These are phyloP conservation scores for Acrossocheilus wenchowensis DNA, from an alignment of 2,797 vertebrate genomes.

Conservation along the genomic window DNA sequence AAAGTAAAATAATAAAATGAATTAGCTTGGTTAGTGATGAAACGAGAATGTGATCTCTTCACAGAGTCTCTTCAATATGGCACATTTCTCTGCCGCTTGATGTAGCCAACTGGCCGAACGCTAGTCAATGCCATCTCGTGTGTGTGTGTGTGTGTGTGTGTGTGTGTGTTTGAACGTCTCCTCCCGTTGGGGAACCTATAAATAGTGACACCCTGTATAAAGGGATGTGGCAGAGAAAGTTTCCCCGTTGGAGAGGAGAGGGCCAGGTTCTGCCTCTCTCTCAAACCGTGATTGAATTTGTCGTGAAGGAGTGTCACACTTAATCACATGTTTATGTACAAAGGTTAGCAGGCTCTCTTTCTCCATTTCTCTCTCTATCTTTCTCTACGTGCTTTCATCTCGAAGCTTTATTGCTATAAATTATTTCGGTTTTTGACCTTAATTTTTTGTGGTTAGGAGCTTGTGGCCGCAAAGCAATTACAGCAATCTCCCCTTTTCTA, in stretches of 20 bases:
- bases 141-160: conserved; percentile 44
- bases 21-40: background rate
- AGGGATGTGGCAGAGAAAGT: conserved; percentile 82
- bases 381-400: conserved; percentile 32
- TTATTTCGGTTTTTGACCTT: conserved; percentile 42
- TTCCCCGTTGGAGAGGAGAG: conserved; percentile 85
- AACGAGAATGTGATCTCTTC: conserved; percentile 5
- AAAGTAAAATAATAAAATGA: background rate
- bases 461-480: conserved; percentile 42
- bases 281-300: conserved; percentile 90
- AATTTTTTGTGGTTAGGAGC: conserved; percentile 32
- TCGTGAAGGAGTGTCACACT: conserved; percentile 91
- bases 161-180: conserved; percentile 55
- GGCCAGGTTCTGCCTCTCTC: conserved; percentile 86
- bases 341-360: conserved; percentile 80
- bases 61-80: conserved; percentile 21
- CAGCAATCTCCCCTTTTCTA: conserved; percentile 28
- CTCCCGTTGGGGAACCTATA: conserved; percentile 82
- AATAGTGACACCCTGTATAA: conserved; percentile 84
- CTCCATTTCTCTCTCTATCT: conserved; percentile 33
- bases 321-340: conserved; percentile 87
- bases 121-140: conserved; percentile 35
- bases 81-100: conserved; percentile 29
- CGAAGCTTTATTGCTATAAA: conserved; percentile 25
- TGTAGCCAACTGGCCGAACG: conserved; percentile 33